Conservation (phyloP, 2,888 invertebrate species). For the Drosophila subsilvestris region DNA sequence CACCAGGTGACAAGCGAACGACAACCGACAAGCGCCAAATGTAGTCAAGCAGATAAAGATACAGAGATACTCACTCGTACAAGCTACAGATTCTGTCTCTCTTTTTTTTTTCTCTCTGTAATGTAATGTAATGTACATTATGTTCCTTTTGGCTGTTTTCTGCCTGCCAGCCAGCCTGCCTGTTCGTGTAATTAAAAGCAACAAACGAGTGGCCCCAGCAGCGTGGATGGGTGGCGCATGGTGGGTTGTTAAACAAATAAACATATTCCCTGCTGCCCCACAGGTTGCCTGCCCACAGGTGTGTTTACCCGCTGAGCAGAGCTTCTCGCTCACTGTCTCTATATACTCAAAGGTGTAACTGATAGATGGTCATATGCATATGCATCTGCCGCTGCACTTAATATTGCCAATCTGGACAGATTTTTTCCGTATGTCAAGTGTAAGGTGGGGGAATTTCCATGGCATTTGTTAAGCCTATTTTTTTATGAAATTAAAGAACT, state of each 20-base stretch:
- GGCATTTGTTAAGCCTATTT: too few species aligned
- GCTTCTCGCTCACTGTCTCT: neutral
- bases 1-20: slow-evolving; percentile 17
- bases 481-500: too few species aligned
- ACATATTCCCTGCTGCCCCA: slow-evolving; percentile 48
- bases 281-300: slow-evolving; percentile 30
- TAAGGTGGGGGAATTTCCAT: too few species aligned
- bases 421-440: too few species aligned
- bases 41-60: slow-evolving; percentile 55
- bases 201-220: slow-evolving; percentile 69
- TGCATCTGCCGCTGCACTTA: slow-evolving; percentile 45
- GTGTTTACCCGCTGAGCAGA: neutral
- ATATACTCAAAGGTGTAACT: slow-evolving; percentile 16
- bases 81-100: slow-evolving; percentile 27
- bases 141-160: slow-evolving; percentile 40
- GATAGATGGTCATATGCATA: slow-evolving; percentile 40
- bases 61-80: too few species aligned
- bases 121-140: slow-evolving; percentile 34
- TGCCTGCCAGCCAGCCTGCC: neutral
- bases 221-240: slow-evolving; percentile 11
- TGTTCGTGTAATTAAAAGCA: slow-evolving; percentile 71
- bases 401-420: slow-evolving; percentile 24
- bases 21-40: slow-evolving; percentile 44
- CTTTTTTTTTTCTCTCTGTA: neutral
- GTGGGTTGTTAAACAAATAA: slow-evolving; percentile 61